A percentile compares a stretch with the other conserved stretches of the same genome.
Conservation (phyloP, 2,888 invertebrate genomes). For the Nipponacmea schrenckii region DNA sequence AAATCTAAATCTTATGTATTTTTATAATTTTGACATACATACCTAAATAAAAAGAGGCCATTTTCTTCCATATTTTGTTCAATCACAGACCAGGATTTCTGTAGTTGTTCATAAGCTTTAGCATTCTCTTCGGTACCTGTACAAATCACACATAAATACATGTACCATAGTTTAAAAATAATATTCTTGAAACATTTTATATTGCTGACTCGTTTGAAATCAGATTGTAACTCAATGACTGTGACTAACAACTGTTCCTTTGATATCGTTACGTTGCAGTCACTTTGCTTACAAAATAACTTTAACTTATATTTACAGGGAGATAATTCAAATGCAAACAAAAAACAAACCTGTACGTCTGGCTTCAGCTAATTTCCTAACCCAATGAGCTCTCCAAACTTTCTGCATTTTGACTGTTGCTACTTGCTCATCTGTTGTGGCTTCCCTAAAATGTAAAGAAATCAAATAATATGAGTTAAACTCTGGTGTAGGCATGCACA, state of each 20-base stretch:
- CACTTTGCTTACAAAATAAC: constrained; percentile 1
- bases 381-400: constrained; percentile 59
- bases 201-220: neutral
- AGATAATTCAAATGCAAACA: too few relatives aligned
- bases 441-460: constrained; percentile 44
- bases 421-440: constrained; percentile 60
- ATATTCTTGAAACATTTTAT: too few relatives aligned
- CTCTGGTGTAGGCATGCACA: too few relatives aligned
- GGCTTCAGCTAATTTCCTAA: constrained; percentile 58
- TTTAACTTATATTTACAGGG: too few relatives aligned
- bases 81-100: constrained; percentile 61
- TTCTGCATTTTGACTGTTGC: constrained; percentile 65
- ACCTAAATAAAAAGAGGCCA: constrained; percentile 64
- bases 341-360: constrained; percentile 52
- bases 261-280: neutral
- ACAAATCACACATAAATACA: neutral
- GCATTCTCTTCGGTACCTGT: constrained; percentile 60
- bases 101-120: constrained; percentile 56
- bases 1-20: too few relatives aligned
- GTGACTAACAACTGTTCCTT: neutral
- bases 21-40: constrained; percentile 1
- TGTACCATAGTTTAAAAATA: too few relatives aligned
- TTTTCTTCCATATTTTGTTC: constrained; percentile 59
- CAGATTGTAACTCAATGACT: neutral
- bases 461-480: constrained; percentile 1